These are phyloP conservation scores for Cotesia typhae DNA, from an alignment of 1,140 invertebrate species.

Conservation along the genomic window DNA sequence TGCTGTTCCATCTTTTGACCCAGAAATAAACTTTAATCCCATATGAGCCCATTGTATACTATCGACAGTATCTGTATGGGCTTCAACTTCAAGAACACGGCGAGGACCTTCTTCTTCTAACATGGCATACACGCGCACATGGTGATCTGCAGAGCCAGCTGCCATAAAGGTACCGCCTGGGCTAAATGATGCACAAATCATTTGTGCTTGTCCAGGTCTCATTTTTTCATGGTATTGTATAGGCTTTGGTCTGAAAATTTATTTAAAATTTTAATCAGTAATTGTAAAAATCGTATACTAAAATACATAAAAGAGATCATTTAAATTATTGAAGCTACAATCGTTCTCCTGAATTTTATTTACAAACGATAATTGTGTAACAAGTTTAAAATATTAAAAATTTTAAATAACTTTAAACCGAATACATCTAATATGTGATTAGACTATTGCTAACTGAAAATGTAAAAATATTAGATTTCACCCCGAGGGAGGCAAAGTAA, in stretches of 20 bases:
- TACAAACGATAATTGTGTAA: too few species aligned
- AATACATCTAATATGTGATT: too few species aligned
- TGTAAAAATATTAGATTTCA: too few species aligned
- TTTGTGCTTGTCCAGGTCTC: slow-evolving; percentile 91
- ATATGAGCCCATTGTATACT: slow-evolving; percentile 94
- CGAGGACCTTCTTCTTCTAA: slow-evolving; percentile 76
- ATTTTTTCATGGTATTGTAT: slow-evolving; percentile 93
- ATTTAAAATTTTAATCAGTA: background rate
- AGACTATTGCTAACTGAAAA: too few species aligned
- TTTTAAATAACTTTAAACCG: too few species aligned
- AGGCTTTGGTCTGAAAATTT: slow-evolving; percentile 76
- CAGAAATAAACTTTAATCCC: slow-evolving; percentile 88
- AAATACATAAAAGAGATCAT: too few species aligned
- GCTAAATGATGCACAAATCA: slow-evolving; percentile 95
- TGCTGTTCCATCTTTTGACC: slow-evolving; percentile 96
- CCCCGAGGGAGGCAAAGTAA: too few species aligned
- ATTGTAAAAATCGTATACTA: too few species aligned
- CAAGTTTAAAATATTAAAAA: too few species aligned
- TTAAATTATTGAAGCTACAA: too few species aligned
- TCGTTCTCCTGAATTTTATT: too few species aligned
- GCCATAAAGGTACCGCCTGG: slow-evolving; percentile 93
- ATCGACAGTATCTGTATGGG: slow-evolving; percentile 93
- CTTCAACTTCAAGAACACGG: slow-evolving; percentile 74
- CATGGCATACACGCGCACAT: slow-evolving; percentile 91
- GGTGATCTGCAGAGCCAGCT: slow-evolving; percentile 92